Evolutionary conservation across 2,888 invertebrate species (phyloP), one percentile per base, ranked within the genome.

Genomic region (Xiphydria camelus): DNA sequence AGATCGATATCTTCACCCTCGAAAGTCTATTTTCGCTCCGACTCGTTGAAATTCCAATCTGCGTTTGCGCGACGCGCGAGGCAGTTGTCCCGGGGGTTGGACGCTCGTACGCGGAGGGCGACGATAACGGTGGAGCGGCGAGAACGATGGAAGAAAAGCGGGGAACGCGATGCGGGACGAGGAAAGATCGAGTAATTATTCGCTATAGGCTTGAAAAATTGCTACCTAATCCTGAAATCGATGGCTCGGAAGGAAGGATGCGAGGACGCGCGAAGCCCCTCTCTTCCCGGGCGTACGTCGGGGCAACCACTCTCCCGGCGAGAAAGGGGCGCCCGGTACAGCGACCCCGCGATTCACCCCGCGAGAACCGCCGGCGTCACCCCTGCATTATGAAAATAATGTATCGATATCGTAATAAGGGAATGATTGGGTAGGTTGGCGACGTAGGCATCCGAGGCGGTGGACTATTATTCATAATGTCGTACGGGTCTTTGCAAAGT

Each of bases 361-460:
- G 10, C 26, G 4, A 14, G 10, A 3, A 10, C 12, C 12, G 26
- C 4, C 6, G 10, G 26, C 1, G 26, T 26, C 26, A 14, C 10
- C 10, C 26, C 26, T 10, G 57, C 47, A 60, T 65, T 59, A 64
- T 57, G 54, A 62, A 64, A 62, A 62, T 71, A 71, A 73, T 67
- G 71, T 73, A 74, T 74, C 69, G 71, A 72, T 70, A 73, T 66
- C 65, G 68, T 71, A 73, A 74, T 73, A 74, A 73, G 67, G 66
- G 63, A 72, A 74, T 68, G 73, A 74, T 74, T 73, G 72, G 70
- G 65, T 66, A 62, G 59, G 67, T 64, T 65, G 57, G 56, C 62
- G 64, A 64, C 57, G 61, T 57, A 55, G 56, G 55, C 59, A 57
- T 58, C 60, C 57, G 41, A n/a, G n/a, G 52, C 49, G 51, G 49